These are phyloP conservation scores for Perca flavescens DNA, from an alignment of 2,113 vertebrate genomes.

Conservation along the genomic window DNA sequence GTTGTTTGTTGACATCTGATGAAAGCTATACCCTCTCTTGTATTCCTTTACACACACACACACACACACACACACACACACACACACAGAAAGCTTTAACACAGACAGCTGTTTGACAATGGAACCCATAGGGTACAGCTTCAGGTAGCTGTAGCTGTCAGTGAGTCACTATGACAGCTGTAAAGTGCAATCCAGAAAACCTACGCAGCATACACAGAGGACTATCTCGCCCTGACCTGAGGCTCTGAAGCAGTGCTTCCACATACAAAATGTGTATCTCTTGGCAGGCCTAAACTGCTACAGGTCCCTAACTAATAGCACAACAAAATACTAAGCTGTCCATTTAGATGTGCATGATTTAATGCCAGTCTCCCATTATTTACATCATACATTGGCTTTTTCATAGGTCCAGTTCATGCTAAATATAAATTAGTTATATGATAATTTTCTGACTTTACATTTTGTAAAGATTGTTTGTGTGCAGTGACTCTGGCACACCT, in stretches of 20 bases:
- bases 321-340: not conserved
- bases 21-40: slow-evolving; percentile 20
- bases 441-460: not conserved
- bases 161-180: slow-evolving; percentile 48
- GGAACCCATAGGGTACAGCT: slow-evolving; percentile 43
- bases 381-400: not conserved
- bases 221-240: slow-evolving; percentile 2
- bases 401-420: not conserved
- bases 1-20: slow-evolving; percentile 44
- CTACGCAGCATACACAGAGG: slow-evolving; percentile 1
- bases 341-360: not conserved
- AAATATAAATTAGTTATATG: not conserved
- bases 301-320: not conserved
- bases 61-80: slow-evolving; percentile 18
- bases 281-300: not conserved
- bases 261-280: not conserved
- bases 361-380: not conserved
- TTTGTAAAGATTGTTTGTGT: not conserved
- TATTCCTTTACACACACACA: slow-evolving; percentile 12
- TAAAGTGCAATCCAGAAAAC: slow-evolving; percentile 48
- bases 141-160: slow-evolving; percentile 66
- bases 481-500: too few relatives aligned
- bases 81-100: not conserved
- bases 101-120: slow-evolving; percentile 59
- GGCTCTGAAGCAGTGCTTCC: not conserved